Evolutionary conservation across 2,888 invertebrate genomes (phyloP).

Genomic region (Palloptera scutellata): DNA sequence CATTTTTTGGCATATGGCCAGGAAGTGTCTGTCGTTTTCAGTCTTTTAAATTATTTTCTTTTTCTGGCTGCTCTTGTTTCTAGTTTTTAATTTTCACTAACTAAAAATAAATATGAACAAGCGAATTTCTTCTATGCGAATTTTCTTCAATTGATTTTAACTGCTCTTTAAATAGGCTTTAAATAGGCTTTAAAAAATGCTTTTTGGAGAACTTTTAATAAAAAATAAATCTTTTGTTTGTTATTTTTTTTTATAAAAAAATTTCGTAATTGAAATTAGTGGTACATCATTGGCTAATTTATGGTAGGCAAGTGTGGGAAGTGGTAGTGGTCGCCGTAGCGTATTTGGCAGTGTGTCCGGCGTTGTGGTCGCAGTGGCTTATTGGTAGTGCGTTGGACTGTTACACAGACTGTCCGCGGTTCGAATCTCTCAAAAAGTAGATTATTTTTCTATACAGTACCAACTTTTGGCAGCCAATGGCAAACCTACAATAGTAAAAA

Average conservation of each 20-base stretch:
- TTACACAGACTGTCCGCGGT: too few relatives aligned
- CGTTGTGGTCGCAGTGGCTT: too few relatives aligned
- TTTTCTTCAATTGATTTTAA: not conserved
- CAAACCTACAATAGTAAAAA: too few relatives aligned
- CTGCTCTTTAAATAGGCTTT: not conserved
- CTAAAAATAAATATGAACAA: slow-evolving; percentile 24
- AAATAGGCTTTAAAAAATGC: not conserved
- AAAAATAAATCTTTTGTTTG: too few relatives aligned
- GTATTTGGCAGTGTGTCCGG: too few relatives aligned
- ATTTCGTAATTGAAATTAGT: not conserved
- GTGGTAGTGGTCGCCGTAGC: too few relatives aligned
- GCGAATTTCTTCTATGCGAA: not conserved
- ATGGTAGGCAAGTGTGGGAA: not conserved
- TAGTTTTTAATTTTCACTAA: slow-evolving; percentile 7
- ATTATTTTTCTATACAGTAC: too few relatives aligned
- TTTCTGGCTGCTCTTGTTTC: slow-evolving; percentile 14
- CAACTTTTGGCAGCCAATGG: too few relatives aligned
- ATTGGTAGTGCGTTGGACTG: too few relatives aligned
- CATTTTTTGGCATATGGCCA: slow-evolving; percentile 37
- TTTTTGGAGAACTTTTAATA: slow-evolving; percentile 1
- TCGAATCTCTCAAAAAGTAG: too few relatives aligned
- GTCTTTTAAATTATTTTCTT: slow-evolving; percentile 34
- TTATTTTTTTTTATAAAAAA: too few relatives aligned
- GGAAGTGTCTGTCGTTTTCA: slow-evolving; percentile 39
- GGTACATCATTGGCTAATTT: not conserved